These are phyloP conservation scores for Dinoponera quadriceps DNA, from an alignment of 1,140 invertebrate species.

Conservation along the genomic window DNA sequence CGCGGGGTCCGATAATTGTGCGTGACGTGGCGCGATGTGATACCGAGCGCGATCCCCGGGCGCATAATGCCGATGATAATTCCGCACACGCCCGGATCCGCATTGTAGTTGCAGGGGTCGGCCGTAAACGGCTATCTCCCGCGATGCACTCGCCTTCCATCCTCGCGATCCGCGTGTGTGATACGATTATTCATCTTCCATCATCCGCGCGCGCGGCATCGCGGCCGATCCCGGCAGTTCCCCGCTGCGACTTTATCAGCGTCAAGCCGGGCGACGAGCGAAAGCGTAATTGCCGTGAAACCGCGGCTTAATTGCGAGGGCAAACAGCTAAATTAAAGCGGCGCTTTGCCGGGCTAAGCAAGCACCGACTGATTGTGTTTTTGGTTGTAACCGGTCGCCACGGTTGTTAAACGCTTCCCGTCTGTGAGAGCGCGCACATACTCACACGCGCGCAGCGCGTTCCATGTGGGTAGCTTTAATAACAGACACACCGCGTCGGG, in stretches of 20 bases:
- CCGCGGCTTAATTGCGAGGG: constrained; percentile 75
- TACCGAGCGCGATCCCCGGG: constrained; percentile 5
- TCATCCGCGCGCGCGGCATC: constrained; percentile 43
- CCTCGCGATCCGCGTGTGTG: constrained; percentile 41
- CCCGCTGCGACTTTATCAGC: constrained; percentile 45
- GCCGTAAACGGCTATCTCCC: constrained; percentile 47
- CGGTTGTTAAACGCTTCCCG: constrained; percentile 70
- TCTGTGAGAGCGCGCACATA: neutral
- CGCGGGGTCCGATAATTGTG: neutral
- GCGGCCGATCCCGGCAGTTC: constrained; percentile 17
- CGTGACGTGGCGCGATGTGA: constrained; percentile 4
- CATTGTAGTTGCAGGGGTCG: no score
- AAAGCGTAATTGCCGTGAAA: constrained; percentile 76
- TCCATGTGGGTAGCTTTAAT: constrained; percentile 54
- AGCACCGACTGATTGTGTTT: constrained; percentile 76
- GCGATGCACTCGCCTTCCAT: constrained; percentile 48
- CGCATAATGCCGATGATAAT: constrained; percentile 35
- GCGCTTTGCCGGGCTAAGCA: constrained; percentile 69
- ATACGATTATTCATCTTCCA: constrained; percentile 55
- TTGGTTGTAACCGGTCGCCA: constrained; percentile 72
- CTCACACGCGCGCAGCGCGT: neutral
- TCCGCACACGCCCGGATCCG: neutral
- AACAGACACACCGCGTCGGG: constrained; percentile 42
- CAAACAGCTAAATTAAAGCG: constrained; percentile 78
- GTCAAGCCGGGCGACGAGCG: constrained; percentile 53